Conservation (phyloP, 2,797 vertebrate genomes). For the Myotis planiceps region DNA sequence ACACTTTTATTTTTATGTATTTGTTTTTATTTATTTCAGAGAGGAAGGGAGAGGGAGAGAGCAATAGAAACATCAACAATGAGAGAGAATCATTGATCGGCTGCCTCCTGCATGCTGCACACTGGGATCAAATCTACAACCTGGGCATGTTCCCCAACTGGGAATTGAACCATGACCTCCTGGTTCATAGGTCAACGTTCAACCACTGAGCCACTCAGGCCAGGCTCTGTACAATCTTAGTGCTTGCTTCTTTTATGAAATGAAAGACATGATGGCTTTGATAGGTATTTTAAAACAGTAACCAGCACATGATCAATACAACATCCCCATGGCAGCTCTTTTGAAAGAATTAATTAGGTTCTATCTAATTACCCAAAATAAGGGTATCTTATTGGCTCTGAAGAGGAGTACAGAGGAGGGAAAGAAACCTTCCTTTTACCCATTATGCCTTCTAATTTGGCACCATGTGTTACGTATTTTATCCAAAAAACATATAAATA, state of each 20-base stretch:
- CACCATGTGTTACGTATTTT: not conserved
- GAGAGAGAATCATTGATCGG: too few species aligned
- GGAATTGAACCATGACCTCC: too few species aligned
- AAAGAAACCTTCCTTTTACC: not conserved
- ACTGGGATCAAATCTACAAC: too few species aligned
- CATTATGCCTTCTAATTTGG: conserved; percentile 32
- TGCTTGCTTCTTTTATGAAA: not conserved
- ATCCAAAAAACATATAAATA: not conserved
- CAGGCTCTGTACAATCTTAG: too few species aligned
- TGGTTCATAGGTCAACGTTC: too few species aligned
- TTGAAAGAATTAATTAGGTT: not conserved
- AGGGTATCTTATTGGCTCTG: not conserved
- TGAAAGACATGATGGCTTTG: not conserved
- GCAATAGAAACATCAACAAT: too few species aligned
- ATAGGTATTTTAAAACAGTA: not conserved
- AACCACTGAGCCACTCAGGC: too few species aligned
- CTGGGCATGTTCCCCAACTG: too few species aligned
- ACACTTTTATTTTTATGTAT: too few species aligned
- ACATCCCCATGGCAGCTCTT: not conserved
- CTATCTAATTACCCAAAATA: not conserved
- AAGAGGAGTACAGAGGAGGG: not conserved
- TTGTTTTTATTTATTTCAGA: too few species aligned
- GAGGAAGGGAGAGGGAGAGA: too few species aligned
- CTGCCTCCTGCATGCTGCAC: too few species aligned
- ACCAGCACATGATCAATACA: not conserved